These are phyloP conservation scores for Tetheella fluctuosa DNA, from an alignment of 2,888 invertebrate species.

Conservation along the genomic window DNA sequence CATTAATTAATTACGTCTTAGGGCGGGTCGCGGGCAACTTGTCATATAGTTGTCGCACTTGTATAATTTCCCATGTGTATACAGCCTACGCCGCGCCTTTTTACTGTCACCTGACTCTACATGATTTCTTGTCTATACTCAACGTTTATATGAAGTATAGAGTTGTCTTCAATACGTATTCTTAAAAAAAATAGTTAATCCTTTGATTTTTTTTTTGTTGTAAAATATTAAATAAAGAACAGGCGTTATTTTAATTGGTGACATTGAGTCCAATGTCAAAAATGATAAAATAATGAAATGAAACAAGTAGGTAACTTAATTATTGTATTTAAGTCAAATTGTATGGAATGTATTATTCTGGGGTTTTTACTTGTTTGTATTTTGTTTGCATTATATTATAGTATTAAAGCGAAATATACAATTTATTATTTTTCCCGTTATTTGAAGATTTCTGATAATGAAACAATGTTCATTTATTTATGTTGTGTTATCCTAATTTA, in stretches of 20 bases:
- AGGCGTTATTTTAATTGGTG: too few relatives aligned
- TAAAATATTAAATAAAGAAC: too few relatives aligned
- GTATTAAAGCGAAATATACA: background rate
- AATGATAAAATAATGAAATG: too few relatives aligned
- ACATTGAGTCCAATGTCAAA: too few relatives aligned
- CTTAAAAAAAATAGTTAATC: background rate
- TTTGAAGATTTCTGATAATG: background rate
- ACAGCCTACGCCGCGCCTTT: conserved; percentile 70
- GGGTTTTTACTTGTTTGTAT: background rate
- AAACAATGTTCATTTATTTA: conserved; percentile 5
- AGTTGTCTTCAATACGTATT: background rate
- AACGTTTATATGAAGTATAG: background rate
- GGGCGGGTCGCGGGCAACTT: conserved; percentile 65
- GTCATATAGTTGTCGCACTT: conserved; percentile 57
- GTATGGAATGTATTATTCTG: background rate
- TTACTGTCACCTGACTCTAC: conserved; percentile 42
- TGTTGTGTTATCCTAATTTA: conserved; percentile 1
- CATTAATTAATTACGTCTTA: conserved; percentile 79
- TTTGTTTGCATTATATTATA: background rate
- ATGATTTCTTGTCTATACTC: conserved; percentile 48
- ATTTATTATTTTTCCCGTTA: background rate
- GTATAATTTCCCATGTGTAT: conserved; percentile 76
- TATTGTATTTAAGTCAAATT: conserved; percentile 1
- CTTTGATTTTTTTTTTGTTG: too few relatives aligned
- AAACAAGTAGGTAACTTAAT: too few relatives aligned